A percentile compares a stretch with the other conserved stretches of the same genome.
phyloP scores from a whole-genome alignment of 2,113 vertebrate species.

The Malurus melanocephalus region DNA sequence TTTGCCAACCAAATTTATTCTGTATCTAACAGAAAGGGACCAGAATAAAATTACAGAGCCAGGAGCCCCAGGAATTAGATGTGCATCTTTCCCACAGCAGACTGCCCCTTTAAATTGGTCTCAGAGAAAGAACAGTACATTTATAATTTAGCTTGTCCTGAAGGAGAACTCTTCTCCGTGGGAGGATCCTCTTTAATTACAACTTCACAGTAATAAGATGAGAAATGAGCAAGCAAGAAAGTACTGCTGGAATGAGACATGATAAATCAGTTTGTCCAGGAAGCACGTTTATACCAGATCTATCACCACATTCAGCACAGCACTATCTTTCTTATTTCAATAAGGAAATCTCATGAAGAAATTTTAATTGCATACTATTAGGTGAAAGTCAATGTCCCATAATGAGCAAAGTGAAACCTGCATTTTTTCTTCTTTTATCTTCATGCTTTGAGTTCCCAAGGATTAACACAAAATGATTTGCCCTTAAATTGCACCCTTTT shows the following conservation, averaged over 20 bases:
- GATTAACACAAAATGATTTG: constrained; percentile 66
- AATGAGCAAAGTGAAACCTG: constrained; percentile 73
- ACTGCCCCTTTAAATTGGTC: constrained; percentile 54
- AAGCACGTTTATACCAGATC: constrained; percentile 70
- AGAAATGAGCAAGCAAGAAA: constrained; percentile 73
- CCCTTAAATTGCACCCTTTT: constrained; percentile 52
- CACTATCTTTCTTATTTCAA: constrained; percentile 71
- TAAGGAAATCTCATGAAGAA: constrained; percentile 72
- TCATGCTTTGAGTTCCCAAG: constrained; percentile 59
- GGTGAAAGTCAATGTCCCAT: constrained; percentile 74
- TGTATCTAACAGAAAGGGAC: constrained; percentile 20
- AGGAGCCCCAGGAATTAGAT: neutral
- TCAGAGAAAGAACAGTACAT: constrained; percentile 51
- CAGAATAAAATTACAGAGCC: constrained; percentile 24
- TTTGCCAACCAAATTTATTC: constrained; percentile 34
- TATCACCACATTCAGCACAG: constrained; percentile 64
- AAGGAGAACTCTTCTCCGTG: constrained; percentile 64
- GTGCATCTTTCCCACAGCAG: constrained; percentile 21
- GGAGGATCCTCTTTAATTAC: constrained; percentile 78
- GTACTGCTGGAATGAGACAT: constrained; percentile 72
- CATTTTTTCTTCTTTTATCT: constrained; percentile 70
- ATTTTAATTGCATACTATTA: constrained; percentile 78
- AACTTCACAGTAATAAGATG: constrained; percentile 78
- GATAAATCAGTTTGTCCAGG: constrained; percentile 78
- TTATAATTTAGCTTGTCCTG: constrained; percentile 70